Evolutionary conservation across 2,888 invertebrate species (phyloP), one percentile per base, ranked within the genome.

Genomic region (Drosophila aldrichi): DNA sequence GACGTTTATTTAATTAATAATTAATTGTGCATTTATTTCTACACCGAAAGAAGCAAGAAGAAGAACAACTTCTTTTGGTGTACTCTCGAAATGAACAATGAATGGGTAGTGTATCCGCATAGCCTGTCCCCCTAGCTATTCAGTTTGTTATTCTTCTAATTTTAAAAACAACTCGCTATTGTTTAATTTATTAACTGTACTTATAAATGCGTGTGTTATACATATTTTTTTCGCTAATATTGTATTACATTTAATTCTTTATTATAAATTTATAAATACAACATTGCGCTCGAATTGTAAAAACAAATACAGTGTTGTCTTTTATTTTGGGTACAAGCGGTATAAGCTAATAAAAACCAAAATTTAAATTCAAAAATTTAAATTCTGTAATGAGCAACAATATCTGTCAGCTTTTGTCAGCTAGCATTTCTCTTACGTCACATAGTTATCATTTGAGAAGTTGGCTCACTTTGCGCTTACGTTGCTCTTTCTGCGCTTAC

Each of bases 121-220:
- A 65, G 5, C 46, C 44, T 29, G 38, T 29, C 32, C 48, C 44
- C 20, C 36, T 43, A 20, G 18, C 18, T 20, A 12, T 41, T 41
- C 10, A 18, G 18, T 41, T 44, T 20, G 20, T 8, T 14, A 20
- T 22, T 46, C 22, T 40, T 63, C 34, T 70, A 57, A 62, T 66
- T 51, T 70, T 56, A 74, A 66, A 63, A 59, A 46, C 57, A 62
- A 74, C 57, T 74, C 74, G 79, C 78, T 86, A 82, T 77, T 79
- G 73, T 85, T 87, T 90, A 83, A 88, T 91, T 91, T 91, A 91
- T 91, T 91, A 90, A 91, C 84, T 85, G 91, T 91, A 91, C 91
- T 91, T 91, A 91, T 83, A 79, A 82, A 81, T 81, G 74, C 73
- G 77, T 75, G 75, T 81, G 74, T 78, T 84, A 66, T 68, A 74